Percentiles rank a stretch among this genome's conserved stretches.
These are phyloP conservation scores for Phasia obesa DNA, from an alignment of 2,888 invertebrate genomes.

Conservation along the genomic window DNA sequence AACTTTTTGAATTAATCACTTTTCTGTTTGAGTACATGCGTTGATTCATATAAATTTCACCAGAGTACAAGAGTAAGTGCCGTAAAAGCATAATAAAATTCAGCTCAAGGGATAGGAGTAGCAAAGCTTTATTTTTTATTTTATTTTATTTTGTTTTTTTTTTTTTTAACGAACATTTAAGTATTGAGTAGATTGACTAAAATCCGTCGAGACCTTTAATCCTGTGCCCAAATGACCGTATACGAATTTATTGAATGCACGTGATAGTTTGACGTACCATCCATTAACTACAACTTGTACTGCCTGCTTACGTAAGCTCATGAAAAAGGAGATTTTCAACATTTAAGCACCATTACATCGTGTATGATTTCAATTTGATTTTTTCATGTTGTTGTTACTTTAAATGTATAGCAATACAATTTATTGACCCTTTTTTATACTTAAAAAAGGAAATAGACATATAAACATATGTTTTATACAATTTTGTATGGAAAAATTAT, in stretches of 20 bases:
- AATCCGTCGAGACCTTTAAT: constrained; percentile 74
- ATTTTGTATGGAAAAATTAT: constrained; percentile 12
- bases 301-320: constrained; percentile 1
- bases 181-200: constrained; percentile 63
- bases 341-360: constrained; percentile 70
- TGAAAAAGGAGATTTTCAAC: constrained; percentile 36
- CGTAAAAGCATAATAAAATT: constrained; percentile 21
- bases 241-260: constrained; percentile 79
- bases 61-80: constrained; percentile 20
- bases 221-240: constrained; percentile 75
- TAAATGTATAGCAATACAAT: constrained; percentile 43
- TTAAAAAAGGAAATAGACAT: not conserved
- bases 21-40: constrained; percentile 74
- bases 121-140: no score
- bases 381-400: constrained; percentile 33
- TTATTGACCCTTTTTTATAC: constrained; percentile 47
- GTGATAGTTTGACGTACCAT: constrained; percentile 76
- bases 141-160: constrained; percentile 24
- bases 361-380: constrained; percentile 62
- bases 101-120: constrained; percentile 46
- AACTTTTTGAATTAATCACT: constrained; percentile 78
- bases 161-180: constrained; percentile 15
- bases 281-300: not conserved
- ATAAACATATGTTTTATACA: not conserved
- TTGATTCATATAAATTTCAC: constrained; percentile 41